Base-by-base conservation (phyloP, 1,140 invertebrate species). In the Eriocheir sinensis region DNA sequence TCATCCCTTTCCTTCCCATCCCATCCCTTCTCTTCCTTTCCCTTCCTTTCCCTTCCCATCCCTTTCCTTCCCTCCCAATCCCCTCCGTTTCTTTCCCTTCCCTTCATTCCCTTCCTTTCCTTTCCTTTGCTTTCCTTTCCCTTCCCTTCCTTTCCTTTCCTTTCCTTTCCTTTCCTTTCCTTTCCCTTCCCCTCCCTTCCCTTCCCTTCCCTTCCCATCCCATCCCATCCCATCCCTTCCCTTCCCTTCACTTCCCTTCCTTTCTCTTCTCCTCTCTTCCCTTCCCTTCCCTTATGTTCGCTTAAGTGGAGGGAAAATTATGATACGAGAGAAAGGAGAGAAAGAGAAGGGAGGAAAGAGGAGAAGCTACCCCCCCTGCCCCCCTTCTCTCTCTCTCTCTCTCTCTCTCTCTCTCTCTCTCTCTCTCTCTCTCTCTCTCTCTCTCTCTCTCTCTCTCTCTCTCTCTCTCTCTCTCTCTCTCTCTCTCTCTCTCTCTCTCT, bases 161-260 rank as follows among this genome's bases (percentile, higher is more conserved):
- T 83, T 34, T 83, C 81, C n/a, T n/a, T 83, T 34, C n/a, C 81
- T 30, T 34, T 83, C 81, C n/a, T 34, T 83, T n/a, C n/a, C 81
- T n/a, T n/a, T 34, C 81, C 36, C n/a, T 30, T 34, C 36, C 81
- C n/a, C 81, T 83, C 81, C n/a, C n/a, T 83, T n/a, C n/a, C 81
- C 36, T n/a, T 30, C 81, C n/a, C 81, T 83, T n/a, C n/a, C 81
- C 36, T n/a, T 30, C 81, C 36, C 81, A 9, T 34, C 36, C n/a
- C n/a, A 27, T 83, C n/a, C n/a, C 81, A 30, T n/a, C n/a, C 81
- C 36, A 27, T 30, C 81, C 36, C n/a, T 30, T 34, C 36, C n/a
- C n/a, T 34, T n/a, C 8, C n/a, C n/a, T 83, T 83, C 8, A 8
- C n/a, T 6, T 30, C 36, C n/a, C n/a, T 34, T 83, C 8, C 8